Conservation (phyloP, 1,140 invertebrate species). For the Panulirus ornatus region DNA sequence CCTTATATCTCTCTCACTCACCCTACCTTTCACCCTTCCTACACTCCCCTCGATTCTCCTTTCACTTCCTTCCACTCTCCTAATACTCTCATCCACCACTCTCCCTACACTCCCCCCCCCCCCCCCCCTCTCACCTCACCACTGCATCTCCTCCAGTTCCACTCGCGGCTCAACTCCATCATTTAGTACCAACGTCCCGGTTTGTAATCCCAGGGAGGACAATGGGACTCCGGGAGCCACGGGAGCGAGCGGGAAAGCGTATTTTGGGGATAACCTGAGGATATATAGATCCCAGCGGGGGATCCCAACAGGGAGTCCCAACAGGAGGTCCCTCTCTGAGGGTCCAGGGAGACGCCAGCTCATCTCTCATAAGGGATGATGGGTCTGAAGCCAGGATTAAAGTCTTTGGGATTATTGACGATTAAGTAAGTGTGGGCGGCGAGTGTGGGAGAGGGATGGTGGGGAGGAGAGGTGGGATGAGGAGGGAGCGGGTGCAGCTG, state of each 20-base stretch:
- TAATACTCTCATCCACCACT: neutral
- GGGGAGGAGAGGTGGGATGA: too few relatives aligned
- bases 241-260: neutral
- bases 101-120: neutral
- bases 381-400: neutral
- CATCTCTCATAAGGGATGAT: neutral
- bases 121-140: neutral
- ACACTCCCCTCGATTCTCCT: neutral
- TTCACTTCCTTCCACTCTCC: neutral
- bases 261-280: constrained; percentile 1
- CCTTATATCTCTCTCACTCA: too few relatives aligned
- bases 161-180: neutral
- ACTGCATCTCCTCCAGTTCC: neutral
- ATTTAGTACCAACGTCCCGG: neutral
- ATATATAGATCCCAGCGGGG: constrained; percentile 10
- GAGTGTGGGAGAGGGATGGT: too few relatives aligned
- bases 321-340: neutral
- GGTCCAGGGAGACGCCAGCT: neutral
- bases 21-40: too few relatives aligned
- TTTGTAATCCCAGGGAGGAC: neutral
- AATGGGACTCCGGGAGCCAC: neutral
- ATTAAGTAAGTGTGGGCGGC: neutral
- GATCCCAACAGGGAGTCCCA: neutral
- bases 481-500: too few relatives aligned
- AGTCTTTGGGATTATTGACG: neutral